These are phyloP conservation scores for Phaethon lepturus DNA, from an alignment of 2,113 vertebrate species.

Conservation along the genomic window DNA sequence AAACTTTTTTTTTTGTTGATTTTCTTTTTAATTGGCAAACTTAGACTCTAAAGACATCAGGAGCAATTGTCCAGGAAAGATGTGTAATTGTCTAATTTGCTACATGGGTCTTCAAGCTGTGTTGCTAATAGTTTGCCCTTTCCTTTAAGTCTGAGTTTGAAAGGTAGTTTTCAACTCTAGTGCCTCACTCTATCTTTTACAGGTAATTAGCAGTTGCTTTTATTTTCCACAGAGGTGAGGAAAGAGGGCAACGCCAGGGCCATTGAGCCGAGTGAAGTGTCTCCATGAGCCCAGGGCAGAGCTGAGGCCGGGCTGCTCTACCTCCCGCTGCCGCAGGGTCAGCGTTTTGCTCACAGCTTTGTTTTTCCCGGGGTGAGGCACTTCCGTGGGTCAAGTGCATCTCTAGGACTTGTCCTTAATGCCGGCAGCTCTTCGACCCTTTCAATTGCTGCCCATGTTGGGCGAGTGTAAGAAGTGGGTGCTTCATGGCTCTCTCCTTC, in stretches of 20 bases:
- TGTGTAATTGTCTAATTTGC: constrained; percentile 21
- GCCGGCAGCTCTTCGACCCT: neutral
- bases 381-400: neutral
- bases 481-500: neutral
- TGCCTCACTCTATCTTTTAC: neutral
- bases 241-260: neutral
- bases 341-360: neutral
- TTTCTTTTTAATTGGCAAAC: constrained; percentile 7
- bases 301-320: neutral
- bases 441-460: neutral
- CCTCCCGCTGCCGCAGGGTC: fast-evolving
- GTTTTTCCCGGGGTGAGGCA: neutral
- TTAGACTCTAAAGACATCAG: neutral
- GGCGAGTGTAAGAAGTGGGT: neutral
- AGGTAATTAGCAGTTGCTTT: neutral
- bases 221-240: neutral
- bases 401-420: neutral
- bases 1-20: neutral
- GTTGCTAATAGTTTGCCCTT: constrained; percentile 10
- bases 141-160: constrained; percentile 4
- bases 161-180: neutral
- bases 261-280: neutral
- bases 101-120: neutral
- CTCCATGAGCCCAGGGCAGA: neutral
- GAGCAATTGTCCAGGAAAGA: neutral